Base-by-base conservation (phyloP, 1,140 invertebrate genomes). In the Heliconius congener region DNA sequence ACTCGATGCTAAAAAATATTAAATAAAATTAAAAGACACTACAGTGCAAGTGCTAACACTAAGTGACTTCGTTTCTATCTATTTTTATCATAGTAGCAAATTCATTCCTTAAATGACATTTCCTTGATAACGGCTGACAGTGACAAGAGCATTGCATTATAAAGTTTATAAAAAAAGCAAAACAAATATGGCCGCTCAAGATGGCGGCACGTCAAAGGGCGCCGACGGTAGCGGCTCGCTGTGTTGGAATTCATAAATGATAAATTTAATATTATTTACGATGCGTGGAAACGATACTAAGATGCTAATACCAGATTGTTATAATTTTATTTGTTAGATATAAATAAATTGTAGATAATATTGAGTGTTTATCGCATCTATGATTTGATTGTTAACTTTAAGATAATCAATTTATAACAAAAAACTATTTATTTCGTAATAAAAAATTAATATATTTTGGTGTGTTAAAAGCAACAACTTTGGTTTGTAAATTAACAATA, bases 221-320 rank as follows among this genome's bases (percentile, higher is more conserved):
- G 84, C 88, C 91, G 90, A 81, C 92, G 90, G 91, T 93, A 93
- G 92, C 92, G 81, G 89, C 86, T 83, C 82, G 88, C 86, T 83
- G 80, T 83, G 80, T 85, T 85, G 92, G 91, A 90, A 93, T 93
- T 91, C 86, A 92, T 91, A 92, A 93, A 93, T 93, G 91, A 94
- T 94, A 94, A 94, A 90, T 91, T 93, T 91, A 93, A 91, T 90
- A 91, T 91, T 90, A 92, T 91, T 92, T 94, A 94, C 87, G 88
- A 86, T 81, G 79, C 71, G 79, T 72, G 70, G 84, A 81, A 88
- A 82, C 79, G 86, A 88, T 84, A 85, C 78, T 82, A 90, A 89
- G 90, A 80, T 91, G 90, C 74, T 87, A 81, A 81, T 84, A 85
- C 80, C 74, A 73, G 79, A 82, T 84, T 83, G 50, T 71, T 74